These are phyloP conservation scores for Pachyrhynchus sulphureomaculatus DNA, from an alignment of 1,140 invertebrate genomes.

Conservation along the genomic window DNA sequence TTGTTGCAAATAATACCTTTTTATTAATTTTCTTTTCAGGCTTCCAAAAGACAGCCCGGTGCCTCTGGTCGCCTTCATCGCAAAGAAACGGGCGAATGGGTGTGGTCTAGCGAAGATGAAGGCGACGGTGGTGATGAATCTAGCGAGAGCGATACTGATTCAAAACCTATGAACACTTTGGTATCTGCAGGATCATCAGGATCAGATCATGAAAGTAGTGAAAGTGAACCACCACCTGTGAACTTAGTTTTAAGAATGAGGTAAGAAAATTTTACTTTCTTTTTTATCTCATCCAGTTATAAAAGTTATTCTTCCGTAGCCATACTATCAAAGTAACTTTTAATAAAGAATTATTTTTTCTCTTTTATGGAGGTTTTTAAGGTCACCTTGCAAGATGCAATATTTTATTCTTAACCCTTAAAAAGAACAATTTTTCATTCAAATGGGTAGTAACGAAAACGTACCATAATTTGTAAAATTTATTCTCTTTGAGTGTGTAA, in stretches of 20 bases:
- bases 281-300: too few relatives aligned
- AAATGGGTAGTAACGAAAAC: too few relatives aligned
- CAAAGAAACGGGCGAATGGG: conserved; percentile 96
- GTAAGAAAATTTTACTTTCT: conserved; percentile 39
- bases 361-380: too few relatives aligned
- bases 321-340: too few relatives aligned
- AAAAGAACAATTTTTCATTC: too few relatives aligned
- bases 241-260: conserved; percentile 83
- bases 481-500: too few relatives aligned
- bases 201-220: conserved; percentile 64
- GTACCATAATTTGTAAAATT: too few relatives aligned
- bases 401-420: too few relatives aligned
- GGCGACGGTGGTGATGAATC: conserved; percentile 65
- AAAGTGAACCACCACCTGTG: conserved; percentile 56
- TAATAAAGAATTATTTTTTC: too few relatives aligned
- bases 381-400: too few relatives aligned
- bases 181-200: conserved; percentile 89
- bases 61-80: conserved; percentile 89
- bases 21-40: conserved; percentile 52
- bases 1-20: too few relatives aligned
- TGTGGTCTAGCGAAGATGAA: conserved; percentile 92
- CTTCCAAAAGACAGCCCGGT: conserved; percentile 81
- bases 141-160: conserved; percentile 57
- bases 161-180: conserved; percentile 56
- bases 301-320: too few relatives aligned